Base-by-base conservation (phyloP, 2,797 vertebrate genomes). In the Urophycis tenuis region DNA sequence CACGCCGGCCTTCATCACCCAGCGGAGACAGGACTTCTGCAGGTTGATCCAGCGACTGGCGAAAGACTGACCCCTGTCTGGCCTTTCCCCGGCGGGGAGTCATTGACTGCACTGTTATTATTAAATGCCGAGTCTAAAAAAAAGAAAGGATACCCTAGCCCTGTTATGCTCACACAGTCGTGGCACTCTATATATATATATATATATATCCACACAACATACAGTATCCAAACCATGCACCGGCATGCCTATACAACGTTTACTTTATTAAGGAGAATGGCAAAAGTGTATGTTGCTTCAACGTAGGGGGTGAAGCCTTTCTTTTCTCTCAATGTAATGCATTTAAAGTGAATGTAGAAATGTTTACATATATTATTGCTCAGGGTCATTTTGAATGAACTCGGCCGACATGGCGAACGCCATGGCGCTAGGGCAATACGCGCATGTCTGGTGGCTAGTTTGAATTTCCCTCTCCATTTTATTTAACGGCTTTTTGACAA, bases 11-110 rank as follows among this genome's bases (percentile, higher is more conserved):
- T 95, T 96, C 86, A 93, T 99, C 85, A 97, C 96, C 0, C 91
- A 92, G 87, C 97, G 97, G 88, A 93, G 97, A 81, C 88, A 82
- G 0, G 96, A 97, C 60, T 99, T 96, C 96, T 93, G 93, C 91
- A 90, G 92, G 78, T 92, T 97, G 75, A 93, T 99, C 82, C 89
- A 91, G 83, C 92, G 87, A 87, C 86, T 94, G 3, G 86, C 92
- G 78, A 92, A 87, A 85, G 84, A 92, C 81, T 80, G 87, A 92
- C 80, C 81, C 80, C 73, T 77, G 87, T 79, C 88, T 82, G 60
- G n/a, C 60, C 78, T 75, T 78, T 30, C 77, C 83, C 78, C 81
- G 78, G 90, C 85, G 87, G 77, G 34, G 64, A 67, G 29, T 14
- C 60, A 12, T 29, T 67, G 77, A 88, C 86, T 85, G 84, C 88